Base-by-base conservation (phyloP, 2,888 invertebrate genomes). In the Polydesmus complanatus region DNA sequence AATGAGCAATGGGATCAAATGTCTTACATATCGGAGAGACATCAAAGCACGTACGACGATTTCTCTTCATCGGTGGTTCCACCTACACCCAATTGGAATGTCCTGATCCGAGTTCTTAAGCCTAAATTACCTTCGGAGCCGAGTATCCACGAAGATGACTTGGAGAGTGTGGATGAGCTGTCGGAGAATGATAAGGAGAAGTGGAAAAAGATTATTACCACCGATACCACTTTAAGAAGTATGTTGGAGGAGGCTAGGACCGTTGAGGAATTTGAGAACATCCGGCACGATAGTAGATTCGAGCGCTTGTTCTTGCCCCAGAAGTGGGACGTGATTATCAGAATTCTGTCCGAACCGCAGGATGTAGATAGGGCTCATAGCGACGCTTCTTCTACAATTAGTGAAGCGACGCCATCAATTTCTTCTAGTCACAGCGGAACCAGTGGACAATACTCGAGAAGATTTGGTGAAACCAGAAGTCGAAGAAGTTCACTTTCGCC, bases 251-350 rank as follows among this genome's bases (percentile, higher is more conserved):
- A 69, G 62, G 66, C 0, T 81, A 87, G 69, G 87, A 92, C 0
- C 81, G 84, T 18, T 21, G 92, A 93, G 72, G 92, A 93, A 73
- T 93, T 86, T 74, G 84, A 86, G 69, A 77, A 86, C 18, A 86
- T 93, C 56, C 83, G 90, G 2, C 83, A 82, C 65, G 91, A 92
- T 68, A 62, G 63, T 50, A 80, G 88, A 61, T 93, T 89, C 72
- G 86, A 86, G 60, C 83, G 83, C 27, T 77, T 93, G 14, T 93
- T 92, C 73, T 82, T 88, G 56, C 88, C 91, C 0, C 85, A 85
- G 57, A 91, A 91, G 70, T 93, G 93, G 93, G 91, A 93, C 71
- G 88, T 92, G 27, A 89, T 93, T 66, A 88, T 93, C 47, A 80
- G 90, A 26, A 87, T 88, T 57, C 72, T 88, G 64, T 84, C 88